Evolutionary conservation across 2,888 invertebrate genomes (phyloP).

Genomic region (Exephanes ischioxanthus): DNA sequence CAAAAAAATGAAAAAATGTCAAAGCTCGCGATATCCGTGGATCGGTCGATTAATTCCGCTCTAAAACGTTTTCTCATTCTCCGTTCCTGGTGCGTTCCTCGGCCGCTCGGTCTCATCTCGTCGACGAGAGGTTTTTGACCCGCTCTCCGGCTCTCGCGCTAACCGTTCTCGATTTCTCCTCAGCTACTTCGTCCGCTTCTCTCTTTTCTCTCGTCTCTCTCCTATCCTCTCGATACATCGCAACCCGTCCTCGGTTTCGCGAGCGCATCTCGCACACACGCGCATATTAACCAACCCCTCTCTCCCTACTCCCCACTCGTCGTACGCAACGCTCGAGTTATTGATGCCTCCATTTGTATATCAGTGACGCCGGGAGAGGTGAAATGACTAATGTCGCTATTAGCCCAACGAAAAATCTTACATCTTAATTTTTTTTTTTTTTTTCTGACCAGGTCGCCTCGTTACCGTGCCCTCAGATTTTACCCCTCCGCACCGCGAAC

Average conservation of each 20-base stretch:
- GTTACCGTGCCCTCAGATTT: no score
- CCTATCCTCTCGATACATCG: slow-evolving; percentile 28
- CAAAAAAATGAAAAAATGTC: slow-evolving; percentile 16
- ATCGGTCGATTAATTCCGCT: slow-evolving; percentile 16
- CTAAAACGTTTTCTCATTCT: slow-evolving; percentile 16
- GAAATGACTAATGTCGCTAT: slow-evolving; percentile 83
- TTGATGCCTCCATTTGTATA: slow-evolving; percentile 83
- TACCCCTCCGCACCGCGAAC: no score
- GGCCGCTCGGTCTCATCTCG: slow-evolving; percentile 26
- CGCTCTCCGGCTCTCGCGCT: slow-evolving; percentile 10
- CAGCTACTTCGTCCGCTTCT: slow-evolving; percentile 12
- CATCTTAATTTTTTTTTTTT: slow-evolving; percentile 75
- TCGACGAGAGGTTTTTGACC: slow-evolving; percentile 49
- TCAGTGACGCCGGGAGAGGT: slow-evolving; percentile 75
- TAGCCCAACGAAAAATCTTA: slow-evolving; percentile 77
- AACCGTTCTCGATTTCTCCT: slow-evolving; percentile 15
- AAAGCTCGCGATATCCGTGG: slow-evolving; percentile 38
- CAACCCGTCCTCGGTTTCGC: background rate
- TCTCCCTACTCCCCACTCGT: slow-evolving; percentile 12
- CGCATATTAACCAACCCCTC: slow-evolving; percentile 22
- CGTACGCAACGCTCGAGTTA: background rate
- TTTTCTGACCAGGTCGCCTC: no score
- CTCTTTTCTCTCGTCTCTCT: slow-evolving; percentile 30
- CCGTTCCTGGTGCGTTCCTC: background rate
- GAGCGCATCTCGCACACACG: slow-evolving; percentile 20